Evolutionary conservation across 2,888 invertebrate species (phyloP).

Genomic region (Caenorhabditis afra): DNA sequence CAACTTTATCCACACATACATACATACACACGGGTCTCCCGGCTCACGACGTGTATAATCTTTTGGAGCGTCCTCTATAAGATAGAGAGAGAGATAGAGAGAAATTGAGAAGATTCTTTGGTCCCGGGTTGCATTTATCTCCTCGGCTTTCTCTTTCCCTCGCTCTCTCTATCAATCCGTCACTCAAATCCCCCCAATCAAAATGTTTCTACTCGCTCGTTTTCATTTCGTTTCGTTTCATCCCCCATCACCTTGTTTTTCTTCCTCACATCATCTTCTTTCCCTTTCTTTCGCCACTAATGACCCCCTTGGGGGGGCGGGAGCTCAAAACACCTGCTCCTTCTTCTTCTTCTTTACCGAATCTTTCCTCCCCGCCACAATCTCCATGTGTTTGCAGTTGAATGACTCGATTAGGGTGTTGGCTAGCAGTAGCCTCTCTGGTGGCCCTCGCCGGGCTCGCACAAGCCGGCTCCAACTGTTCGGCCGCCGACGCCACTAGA

Average conservation of each 20-base stretch:
- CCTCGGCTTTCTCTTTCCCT: neutral
- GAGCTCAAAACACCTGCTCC: too few relatives aligned
- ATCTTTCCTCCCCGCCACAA: neutral
- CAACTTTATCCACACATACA: conserved; percentile 43
- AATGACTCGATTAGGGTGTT: conserved; percentile 72
- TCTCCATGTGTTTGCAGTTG: conserved; percentile 48
- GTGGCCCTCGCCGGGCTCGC: conserved; percentile 61
- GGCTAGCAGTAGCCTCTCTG: conserved; percentile 69
- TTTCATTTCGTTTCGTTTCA: too few relatives aligned
- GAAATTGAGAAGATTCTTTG: neutral
- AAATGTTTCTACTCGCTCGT: too few relatives aligned
- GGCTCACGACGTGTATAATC: conserved; percentile 42
- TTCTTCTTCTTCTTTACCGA: neutral
- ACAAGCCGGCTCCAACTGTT: conserved; percentile 78
- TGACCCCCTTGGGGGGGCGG: too few relatives aligned
- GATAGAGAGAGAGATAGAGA: too few relatives aligned
- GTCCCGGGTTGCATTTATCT: neutral
- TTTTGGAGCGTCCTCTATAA: too few relatives aligned
- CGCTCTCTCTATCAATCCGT: too few relatives aligned
- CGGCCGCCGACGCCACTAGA: conserved; percentile 79
- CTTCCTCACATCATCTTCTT: too few relatives aligned
- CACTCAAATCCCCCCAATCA: too few relatives aligned
- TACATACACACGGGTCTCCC: too few relatives aligned
- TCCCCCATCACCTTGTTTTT: too few relatives aligned
- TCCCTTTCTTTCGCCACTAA: too few relatives aligned